A percentile compares a stretch with the other conserved stretches of the same genome.
These are phyloP conservation scores for Procavia capensis DNA, from an alignment of 2,113 vertebrate genomes.

Conservation along the genomic window DNA sequence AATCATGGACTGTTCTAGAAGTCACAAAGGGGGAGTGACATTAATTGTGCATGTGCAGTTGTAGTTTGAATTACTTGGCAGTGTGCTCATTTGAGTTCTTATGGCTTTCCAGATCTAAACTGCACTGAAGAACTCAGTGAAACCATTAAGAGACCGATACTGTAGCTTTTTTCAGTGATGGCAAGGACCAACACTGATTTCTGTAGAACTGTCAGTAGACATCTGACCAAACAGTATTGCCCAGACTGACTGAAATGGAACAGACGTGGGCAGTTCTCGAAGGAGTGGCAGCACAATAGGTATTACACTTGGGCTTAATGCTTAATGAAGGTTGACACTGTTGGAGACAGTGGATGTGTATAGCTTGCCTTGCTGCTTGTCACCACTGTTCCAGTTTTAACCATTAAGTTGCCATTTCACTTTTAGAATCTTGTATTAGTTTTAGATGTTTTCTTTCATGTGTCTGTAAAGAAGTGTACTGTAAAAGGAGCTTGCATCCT, in stretches of 20 bases:
- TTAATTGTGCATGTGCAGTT: slow-evolving; percentile 81
- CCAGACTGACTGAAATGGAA: neutral
- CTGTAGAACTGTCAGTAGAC: slow-evolving; percentile 40
- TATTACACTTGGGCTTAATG: neutral
- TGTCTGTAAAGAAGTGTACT: slow-evolving; percentile 40
- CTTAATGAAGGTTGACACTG: neutral
- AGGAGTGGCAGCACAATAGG: neutral
- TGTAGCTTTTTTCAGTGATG: slow-evolving; percentile 32
- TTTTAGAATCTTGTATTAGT: neutral
- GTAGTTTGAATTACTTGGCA: slow-evolving; percentile 60
- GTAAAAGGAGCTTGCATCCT: slow-evolving; percentile 27
- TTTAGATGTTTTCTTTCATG: neutral
- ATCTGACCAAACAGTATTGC: slow-evolving; percentile 68
- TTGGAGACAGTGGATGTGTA: neutral
- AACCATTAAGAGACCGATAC: slow-evolving; percentile 55
- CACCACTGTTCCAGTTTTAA: neutral
- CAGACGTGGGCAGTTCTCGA: neutral
- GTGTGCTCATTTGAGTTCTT: slow-evolving; percentile 52
- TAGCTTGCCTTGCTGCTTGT: neutral
- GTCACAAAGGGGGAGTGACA: slow-evolving; percentile 68
- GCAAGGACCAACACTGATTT: slow-evolving; percentile 30
- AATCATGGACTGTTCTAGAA: slow-evolving; percentile 81
- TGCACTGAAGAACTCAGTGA: slow-evolving; percentile 67
- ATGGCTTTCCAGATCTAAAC: slow-evolving; percentile 65
- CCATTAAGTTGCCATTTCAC: neutral